Base-by-base conservation (phyloP, 1,140 invertebrate genomes). In the Zaprionus tsacasi region DNA sequence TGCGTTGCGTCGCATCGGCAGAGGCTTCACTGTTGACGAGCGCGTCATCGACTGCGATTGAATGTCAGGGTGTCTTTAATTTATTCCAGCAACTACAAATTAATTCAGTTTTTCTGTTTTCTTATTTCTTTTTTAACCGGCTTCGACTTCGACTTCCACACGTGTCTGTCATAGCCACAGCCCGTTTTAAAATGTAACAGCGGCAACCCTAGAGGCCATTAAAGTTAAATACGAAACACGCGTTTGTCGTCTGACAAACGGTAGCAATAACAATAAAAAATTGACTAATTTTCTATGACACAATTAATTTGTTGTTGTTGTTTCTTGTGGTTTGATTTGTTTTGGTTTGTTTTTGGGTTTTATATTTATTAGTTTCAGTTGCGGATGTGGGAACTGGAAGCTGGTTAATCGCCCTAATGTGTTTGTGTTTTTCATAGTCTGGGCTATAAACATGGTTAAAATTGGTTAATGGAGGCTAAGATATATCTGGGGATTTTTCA, bases 71-170 rank as follows among this genome's bases (percentile, higher is more conserved):
- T 76, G 72, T 87, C 67, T 79, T 82, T 88, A 88, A 87, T 88
- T 87, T 87, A 87, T 87, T 72, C 82, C 79, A 73, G 70, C 72
- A 87, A 87, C 82, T 82, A 87, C 69, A 74, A 88, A 78, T 88
- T 71, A 82, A 82, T 88, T 87, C 80, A 81, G 45, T 73, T 68
- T 81, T 86, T 86, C 69, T 67, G 36, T 69, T 69, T 69, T 15
- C 40, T 77, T 71, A n/a, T 65, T 65, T 59, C 57, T 69, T 72
- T 64, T 65, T 63, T 60, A 61, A 43, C 45, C 38, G 67, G 74
- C 69, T 85, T 35, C 33, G 33, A 8, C 33, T 35, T 4, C 45
- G 60, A 15, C 64, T 59, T 57, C 43, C 72, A 75, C 82, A 86
- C 82, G 82, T 82, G 82, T 76, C 40, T 57, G 45, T 38, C 40